Evolutionary conservation across 2,797 vertebrate genomes (phyloP).

Genomic region (Falco berigora): DNA sequence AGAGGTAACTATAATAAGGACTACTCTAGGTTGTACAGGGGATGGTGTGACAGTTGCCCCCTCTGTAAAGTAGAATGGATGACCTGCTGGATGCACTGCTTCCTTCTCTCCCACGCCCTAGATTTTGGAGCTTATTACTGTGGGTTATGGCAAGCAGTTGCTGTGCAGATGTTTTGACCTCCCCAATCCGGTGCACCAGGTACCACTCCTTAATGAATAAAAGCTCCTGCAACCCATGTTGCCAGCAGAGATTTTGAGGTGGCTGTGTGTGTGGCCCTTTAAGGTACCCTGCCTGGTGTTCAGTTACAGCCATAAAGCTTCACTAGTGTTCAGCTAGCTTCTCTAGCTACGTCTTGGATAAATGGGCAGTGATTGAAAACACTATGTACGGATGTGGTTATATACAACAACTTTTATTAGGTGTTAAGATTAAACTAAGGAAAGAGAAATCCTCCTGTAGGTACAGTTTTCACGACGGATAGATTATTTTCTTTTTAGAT

Average conservation of each 20-base stretch:
- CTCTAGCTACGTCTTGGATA: neutral
- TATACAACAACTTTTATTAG: neutral
- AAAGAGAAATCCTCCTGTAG: neutral
- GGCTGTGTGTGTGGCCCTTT: neutral
- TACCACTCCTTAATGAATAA: neutral
- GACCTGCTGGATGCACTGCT: neutral
- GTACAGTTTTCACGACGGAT: neutral
- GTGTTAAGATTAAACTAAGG: neutral
- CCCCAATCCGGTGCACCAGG: neutral
- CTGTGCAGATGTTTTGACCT: neutral
- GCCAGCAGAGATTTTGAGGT: neutral
- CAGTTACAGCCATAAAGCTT: neutral
- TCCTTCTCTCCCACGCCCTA: neutral
- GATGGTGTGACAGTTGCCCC: rapidly evolving
- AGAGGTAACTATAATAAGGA: neutral
- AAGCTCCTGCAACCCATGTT: neutral
- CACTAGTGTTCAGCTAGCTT: neutral
- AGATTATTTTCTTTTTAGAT: neutral
- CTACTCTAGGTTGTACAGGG: neutral
- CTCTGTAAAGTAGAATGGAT: neutral
- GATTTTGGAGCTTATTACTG: neutral
- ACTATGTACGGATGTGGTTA: rapidly evolving
- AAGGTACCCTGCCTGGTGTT: neutral
- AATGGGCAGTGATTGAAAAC: neutral
- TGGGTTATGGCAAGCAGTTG: neutral